Evolutionary conservation across 2,888 invertebrate genomes (phyloP), one percentile per base, ranked within the genome.

Genomic region (Ariolimax columbianus): DNA sequence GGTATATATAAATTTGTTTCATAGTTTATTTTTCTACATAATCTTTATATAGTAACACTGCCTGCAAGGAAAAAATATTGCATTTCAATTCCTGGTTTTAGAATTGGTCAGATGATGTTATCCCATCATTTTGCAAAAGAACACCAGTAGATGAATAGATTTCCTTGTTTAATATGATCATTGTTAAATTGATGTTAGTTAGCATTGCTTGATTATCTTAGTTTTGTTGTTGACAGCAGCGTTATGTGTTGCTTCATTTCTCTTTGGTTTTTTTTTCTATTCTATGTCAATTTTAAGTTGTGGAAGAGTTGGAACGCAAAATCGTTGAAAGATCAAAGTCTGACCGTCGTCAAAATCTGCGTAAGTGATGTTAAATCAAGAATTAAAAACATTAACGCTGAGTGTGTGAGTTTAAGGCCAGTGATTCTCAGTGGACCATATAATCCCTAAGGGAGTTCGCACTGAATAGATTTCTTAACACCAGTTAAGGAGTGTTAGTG

Each of bases 281-380:
- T 36, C 63, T 19, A 6, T 66, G 81, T 40, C 73, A 73, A 72
- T 77, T 72, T 84, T 75, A 86, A 93, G 93, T 93, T 87, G 90
- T 92, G 85, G 89, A 89, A 77, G 91, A 93, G 82, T 88, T 91
- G 88, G 91, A 91, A 84, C 84, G 88, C 75, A 91, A 89, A 88
- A 91, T 88, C 89, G 59, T n/a, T n/a, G 91, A 91, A 80, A 89
- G 93, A 73, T 91, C 92, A 80, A 91, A 92, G 85, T 92, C 92
- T 68, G 92, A 92, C 77, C 87, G 92, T n/a, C 90, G 89, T 6
- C 55, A 38, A 70, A 51, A 78, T 23, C 72, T 83, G 38, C 43
- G 77, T 83, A 83, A 83, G 77, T 77, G n/a, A 33, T 33, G 36
- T n/a, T 26, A 77, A 55, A 77, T 77, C 23, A 55, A 23, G n/a